Evolutionary conservation across 2,888 invertebrate species (phyloP), one percentile per base, ranked within the genome.

Genomic region (Scotopteryx bipunctaria): DNA sequence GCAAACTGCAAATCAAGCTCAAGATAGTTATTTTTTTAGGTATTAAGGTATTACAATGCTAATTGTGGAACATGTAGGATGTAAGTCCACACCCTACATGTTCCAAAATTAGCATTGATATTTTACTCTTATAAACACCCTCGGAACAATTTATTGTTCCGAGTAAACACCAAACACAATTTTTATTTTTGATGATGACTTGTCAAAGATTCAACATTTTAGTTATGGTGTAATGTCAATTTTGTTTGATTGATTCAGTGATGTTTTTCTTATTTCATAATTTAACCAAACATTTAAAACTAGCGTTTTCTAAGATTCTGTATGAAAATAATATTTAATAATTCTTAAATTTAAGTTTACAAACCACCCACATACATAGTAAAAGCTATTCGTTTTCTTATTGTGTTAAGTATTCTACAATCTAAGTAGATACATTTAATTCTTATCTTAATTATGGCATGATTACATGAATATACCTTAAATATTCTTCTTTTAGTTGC

Each of bases 401-500:
- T n/a, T n/a, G n/a, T n/a, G n/a, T n/a, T n/a, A 19, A 19, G 19
- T 37, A 27, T 37, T 27, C 9, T 23, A 19, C 1, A 35, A 27
- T 27, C 0, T 13, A n/a, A n/a, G n/a, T n/a, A 32, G 15, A 1
- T 41, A 61, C 46, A 51, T 45, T 42, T 21, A 41, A 70, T 55
- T 69, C 62, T 61, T 64, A 69, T 52, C 53, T 50, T 57, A 55
- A 16, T 57, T 67, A 77, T 72, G 74, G 73, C 73, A 68, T 70
- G 66, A 55, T 64, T 63, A 64, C 41, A 56, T 48, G 21, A 67
- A 68, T 64, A 69, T 35, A 66, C 54, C 63, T 53, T 57, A 64
- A n/a, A 57, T 65, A 61, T 67, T 62, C 67, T 62, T 66, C 74
- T 33, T 57, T 52, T 79, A 86, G 86, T 83, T 87, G 86, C 87